These are phyloP conservation scores for Drosophila kanekoi DNA, from an alignment of 2,888 invertebrate genomes.

Conservation along the genomic window DNA sequence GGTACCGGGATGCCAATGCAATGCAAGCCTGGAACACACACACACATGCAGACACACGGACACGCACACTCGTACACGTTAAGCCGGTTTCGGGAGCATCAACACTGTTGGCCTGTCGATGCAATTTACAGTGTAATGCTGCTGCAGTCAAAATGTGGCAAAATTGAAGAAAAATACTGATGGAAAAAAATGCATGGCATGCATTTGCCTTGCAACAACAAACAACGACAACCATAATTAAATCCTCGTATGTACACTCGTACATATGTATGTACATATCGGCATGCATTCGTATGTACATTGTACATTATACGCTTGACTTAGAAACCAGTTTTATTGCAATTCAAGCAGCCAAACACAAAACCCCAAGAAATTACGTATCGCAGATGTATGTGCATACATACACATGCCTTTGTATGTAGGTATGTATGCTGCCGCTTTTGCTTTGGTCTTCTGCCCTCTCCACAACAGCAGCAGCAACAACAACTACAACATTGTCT, in stretches of 20 bases:
- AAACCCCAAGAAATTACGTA: constrained; percentile 78
- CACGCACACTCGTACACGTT: constrained; percentile 41
- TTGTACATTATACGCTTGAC: constrained; percentile 71
- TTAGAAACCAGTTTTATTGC: constrained; percentile 81
- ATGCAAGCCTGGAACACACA: constrained; percentile 33
- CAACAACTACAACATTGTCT: constrained; percentile 50
- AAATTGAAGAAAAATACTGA: constrained; percentile 65
- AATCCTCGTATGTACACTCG: constrained; percentile 52
- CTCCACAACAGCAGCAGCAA: constrained; percentile 43
- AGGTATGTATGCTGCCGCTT: constrained; percentile 42
- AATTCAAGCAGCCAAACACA: constrained; percentile 70
- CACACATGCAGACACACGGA: constrained; percentile 4
- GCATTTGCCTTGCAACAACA: constrained; percentile 40
- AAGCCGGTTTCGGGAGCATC: constrained; percentile 68
- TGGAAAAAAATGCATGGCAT: constrained; percentile 62
- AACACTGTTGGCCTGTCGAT: constrained; percentile 33
- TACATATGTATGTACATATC: constrained; percentile 7
- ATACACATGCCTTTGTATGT: constrained; percentile 18
- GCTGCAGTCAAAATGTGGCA: constrained; percentile 67
- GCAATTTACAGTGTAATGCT: constrained; percentile 48
- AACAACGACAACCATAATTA: constrained; percentile 55
- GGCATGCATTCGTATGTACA: constrained; percentile 26
- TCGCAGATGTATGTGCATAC: constrained; percentile 59
- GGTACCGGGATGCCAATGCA: constrained; percentile 49
- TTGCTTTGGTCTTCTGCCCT: constrained; percentile 58